Base-by-base conservation (phyloP, 2,888 invertebrate species). In the Peribatodes rhomboidaria region DNA sequence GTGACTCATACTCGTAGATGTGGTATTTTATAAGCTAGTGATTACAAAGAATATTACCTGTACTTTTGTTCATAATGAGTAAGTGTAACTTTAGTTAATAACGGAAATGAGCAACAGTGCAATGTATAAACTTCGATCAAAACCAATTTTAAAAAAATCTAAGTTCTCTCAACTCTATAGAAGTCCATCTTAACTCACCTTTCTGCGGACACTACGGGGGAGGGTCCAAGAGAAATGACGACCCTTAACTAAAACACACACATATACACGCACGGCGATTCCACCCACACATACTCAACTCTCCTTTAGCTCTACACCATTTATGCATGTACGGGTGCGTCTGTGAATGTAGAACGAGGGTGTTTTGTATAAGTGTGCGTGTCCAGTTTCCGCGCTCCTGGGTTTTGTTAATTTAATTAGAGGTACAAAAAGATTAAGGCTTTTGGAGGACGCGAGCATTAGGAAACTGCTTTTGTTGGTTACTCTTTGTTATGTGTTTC, bases 181-280 rank as follows among this genome's bases (percentile, higher is more conserved):
- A 77, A 72, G 68, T 89, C 84, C 80, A 70, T 84, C 84, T 89
- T 90, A 90, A 90, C 93, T 92, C 92, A 93, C 93, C 93, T 93
- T 92, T 92, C 91, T 92, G 92, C 92, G 93, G 93, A 92, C 93
- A 93, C 88, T 92, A 90, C 88, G 89, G 92, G 88, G 93, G 93
- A 90, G 92, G 92, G 93, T 93, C 93, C 93, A 93, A 90, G 92
- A 93, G 93, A 93, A 92, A 93, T 93, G 93, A 93, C 93, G 93
- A 92, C 93, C 93, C 93, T 93, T 93, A 93, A 93, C 93, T 93
- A 93, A 92, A 89, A 90, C 92, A 92, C 92, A 92, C 91, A 92
- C 89, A 88, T 84, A 84, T 77, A 87, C 82, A 87, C 84, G 82
- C 79, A 85, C 85, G 85, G 82, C 84, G 78, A 83, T 82, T 81